Conservation (phyloP, 2,113 vertebrate genomes). For the Thalassoma bifasciatum region DNA sequence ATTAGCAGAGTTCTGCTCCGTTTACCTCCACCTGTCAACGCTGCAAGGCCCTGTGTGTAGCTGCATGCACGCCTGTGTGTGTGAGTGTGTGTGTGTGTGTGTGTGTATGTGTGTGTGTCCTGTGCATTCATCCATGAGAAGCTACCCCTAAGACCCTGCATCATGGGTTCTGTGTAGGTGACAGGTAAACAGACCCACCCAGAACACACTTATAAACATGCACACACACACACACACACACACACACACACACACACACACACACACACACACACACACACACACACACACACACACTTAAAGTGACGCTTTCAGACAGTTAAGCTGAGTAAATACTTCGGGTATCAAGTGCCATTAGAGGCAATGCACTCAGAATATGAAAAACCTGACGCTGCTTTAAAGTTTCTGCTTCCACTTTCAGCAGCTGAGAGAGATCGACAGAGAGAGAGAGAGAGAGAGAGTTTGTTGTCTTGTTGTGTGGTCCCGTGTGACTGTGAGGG, state of each 20-base stretch:
- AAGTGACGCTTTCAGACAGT: constrained; percentile 42
- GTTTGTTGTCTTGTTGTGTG: constrained; percentile 87
- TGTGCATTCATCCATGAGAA: constrained; percentile 90
- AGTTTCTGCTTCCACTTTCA: constrained; percentile 51
- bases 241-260: constrained; percentile 64
- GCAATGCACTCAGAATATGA: constrained; percentile 69
- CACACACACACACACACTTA: constrained; percentile 30
- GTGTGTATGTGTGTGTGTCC: constrained; percentile 75
- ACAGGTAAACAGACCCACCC: constrained; percentile 91
- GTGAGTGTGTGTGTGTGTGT: constrained; percentile 59
- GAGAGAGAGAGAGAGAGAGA: constrained; percentile 51
- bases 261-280: constrained; percentile 68
- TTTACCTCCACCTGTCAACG: constrained; percentile 93
- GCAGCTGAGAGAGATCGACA: constrained; percentile 64
- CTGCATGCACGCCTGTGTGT: constrained; percentile 35
- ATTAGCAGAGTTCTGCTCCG: constrained; percentile 89
- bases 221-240: constrained; percentile 73
- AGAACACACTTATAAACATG: constrained; percentile 78
- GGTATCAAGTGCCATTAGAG: constrained; percentile 63
- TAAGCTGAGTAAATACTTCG: constrained; percentile 68
- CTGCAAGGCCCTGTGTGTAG: constrained; percentile 60
- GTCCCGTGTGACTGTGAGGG: constrained; percentile 83
- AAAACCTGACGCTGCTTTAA: constrained; percentile 47
- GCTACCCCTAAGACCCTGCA: constrained; percentile 84
- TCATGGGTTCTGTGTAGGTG: constrained; percentile 84